Conservation (phyloP, 2,888 invertebrate species). For the Tuberolachnus salignus region DNA sequence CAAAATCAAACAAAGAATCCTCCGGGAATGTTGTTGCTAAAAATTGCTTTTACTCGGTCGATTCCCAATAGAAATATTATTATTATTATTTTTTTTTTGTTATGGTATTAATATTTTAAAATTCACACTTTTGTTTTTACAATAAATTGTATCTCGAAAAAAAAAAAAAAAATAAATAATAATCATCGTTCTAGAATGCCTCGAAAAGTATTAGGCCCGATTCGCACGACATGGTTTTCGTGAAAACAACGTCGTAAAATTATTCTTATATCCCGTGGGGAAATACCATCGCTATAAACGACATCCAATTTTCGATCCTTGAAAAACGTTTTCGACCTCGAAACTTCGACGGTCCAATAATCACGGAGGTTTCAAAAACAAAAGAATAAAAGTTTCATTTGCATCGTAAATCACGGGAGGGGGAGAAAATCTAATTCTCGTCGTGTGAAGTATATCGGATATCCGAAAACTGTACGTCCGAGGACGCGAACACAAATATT, state of each 20-base stretch:
- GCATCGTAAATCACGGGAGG: conserved; percentile 28
- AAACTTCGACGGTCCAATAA: not conserved
- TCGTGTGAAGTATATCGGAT: conserved; percentile 36
- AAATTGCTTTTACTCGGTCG: too few relatives aligned
- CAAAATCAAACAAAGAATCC: too few relatives aligned
- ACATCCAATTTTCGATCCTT: not conserved
- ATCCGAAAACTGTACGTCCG: conserved; percentile 2
- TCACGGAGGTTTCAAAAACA: not conserved
- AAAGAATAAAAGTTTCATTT: conserved; percentile 34
- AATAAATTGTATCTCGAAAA: too few relatives aligned
- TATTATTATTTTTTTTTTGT: too few relatives aligned
- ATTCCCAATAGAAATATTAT: too few relatives aligned
- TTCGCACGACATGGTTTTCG: too few relatives aligned
- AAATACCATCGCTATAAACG: not conserved
- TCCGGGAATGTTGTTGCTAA: too few relatives aligned
- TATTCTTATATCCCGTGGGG: not conserved
- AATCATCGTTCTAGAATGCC: too few relatives aligned
- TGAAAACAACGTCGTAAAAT: not conserved
- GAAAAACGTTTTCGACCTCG: not conserved
- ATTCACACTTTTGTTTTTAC: too few relatives aligned
- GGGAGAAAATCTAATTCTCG: not conserved
- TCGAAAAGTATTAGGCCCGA: too few relatives aligned
- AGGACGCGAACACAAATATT: not conserved
- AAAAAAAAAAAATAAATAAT: too few relatives aligned
- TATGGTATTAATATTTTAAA: too few relatives aligned